Base-by-base conservation (phyloP, 2,113 vertebrate species). In the Tachuris rubrigastra region DNA sequence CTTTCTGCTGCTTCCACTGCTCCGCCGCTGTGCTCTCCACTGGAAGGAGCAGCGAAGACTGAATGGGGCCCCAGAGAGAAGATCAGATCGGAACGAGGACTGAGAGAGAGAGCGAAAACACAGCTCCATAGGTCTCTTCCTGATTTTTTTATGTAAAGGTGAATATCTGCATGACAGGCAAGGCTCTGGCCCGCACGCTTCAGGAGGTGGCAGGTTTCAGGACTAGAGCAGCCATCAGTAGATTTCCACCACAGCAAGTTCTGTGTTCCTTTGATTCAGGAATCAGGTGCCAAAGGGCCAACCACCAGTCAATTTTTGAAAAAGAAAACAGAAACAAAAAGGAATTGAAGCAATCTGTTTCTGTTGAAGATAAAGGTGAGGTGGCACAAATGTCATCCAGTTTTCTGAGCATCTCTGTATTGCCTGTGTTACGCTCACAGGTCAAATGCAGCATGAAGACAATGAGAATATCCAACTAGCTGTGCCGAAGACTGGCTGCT, bases 1-100 rank as follows among this genome's bases (percentile, higher is more conserved):
- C 2, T 12, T 12, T 21, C 49, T 0, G 12, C 30, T 8, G 6
- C 31, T 28, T 22, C 3, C 10, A 0, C 41, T 24, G 50, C 12
- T 31, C 37, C 50, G 0, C 6, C n/a, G 39, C 14, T 28, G 46
- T 39, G 41, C 42, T 46, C 25, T 58, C 4, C 28, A 0, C 37
- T 41, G 2, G 1, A 21, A 46, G 42, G 19, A 33, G 44, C 58
- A 46, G 37, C 53, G 11, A 27, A 49, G n/a, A 66, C 50, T 13
- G 30, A 63, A 10, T 14, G 30, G 46, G 22, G 12, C 39, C 28
- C 27, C 11, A 20, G 62, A 17, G 24, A 25, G 66, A 60, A 28
- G 6, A 37, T 37, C 30, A 0, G 10, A 72, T 85, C 18, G 21
- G 9, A 78, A 35, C 22, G 33, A 58, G 59, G 33, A 60, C 42